Base-by-base conservation (phyloP, 2,113 vertebrate genomes). In the Lampris incognitus region DNA sequence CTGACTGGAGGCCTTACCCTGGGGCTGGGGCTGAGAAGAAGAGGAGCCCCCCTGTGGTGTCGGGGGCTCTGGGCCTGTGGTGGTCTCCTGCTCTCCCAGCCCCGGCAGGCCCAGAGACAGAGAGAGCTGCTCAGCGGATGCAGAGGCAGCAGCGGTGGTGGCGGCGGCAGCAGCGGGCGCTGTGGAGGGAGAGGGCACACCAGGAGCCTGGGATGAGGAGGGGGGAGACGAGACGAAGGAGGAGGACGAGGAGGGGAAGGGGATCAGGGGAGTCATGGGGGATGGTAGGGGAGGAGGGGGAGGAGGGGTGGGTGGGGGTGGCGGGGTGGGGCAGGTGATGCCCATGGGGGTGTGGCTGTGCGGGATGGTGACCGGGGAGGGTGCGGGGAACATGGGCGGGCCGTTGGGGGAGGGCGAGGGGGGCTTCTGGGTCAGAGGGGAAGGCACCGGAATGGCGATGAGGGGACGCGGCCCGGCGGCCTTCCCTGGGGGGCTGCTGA, bases 101-200 rank as follows among this genome's bases (percentile, higher is more conserved):
- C 79, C 82, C 2, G 75, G 55, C 68, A 74, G 85, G 74, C 78
- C 81, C 76, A 75, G 80, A 0, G 79, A 78, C 54, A 84, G 85
- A 68, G 85, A 83, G 74, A 86, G 83, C 78, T 82, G 87, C 78
- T 89, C 91, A 61, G 83, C 68, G 49, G 82, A 86, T 79, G 83
- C 69, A 72, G 84, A 86, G 81, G 83, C 69, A 72, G 84, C 9
- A 9, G 84, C 57, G 24, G 82, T 52, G 13, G 81, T 81, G 46
- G 82, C 74, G 11, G 90, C 1, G 37, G 94, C 82, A 72, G 96
- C 96, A 92, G 93, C 94, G 96, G 95, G 94, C 91, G 96, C 97
- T 98, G 97, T 96, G 96, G 95, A 96, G 95, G 97, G 96, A 98
- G 96, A 98, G 96, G 96, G 96, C 94, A 98, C 93, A 97, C 96